phyloP scores from a whole-genome alignment of 2,113 vertebrate genomes.

The Sebastes schlegelii region DNA sequence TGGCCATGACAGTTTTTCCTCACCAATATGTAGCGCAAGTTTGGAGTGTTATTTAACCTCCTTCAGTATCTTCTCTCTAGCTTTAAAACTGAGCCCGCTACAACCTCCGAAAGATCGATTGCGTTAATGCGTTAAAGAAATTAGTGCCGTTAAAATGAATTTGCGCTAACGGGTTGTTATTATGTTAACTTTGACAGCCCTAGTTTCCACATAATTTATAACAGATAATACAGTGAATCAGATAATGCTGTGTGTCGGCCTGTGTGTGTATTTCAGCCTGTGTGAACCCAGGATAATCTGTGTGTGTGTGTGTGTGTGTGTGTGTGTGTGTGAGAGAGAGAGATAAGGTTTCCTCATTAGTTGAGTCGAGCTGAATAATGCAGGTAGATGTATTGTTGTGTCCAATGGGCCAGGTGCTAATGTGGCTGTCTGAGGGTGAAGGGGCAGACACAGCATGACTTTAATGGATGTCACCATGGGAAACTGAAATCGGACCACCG shows the following conservation, averaged over 20 bases:
- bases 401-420: slow-evolving; percentile 81
- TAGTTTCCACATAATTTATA: not conserved
- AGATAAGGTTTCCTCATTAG: slow-evolving; percentile 81
- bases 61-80: too few relatives aligned
- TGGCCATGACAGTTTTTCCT: too few relatives aligned
- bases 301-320: slow-evolving; percentile 19
- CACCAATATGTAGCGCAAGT: too few relatives aligned
- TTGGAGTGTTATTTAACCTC: too few relatives aligned
- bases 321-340: slow-evolving; percentile 6
- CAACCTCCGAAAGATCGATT: too few relatives aligned
- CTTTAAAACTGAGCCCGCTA: too few relatives aligned
- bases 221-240: not conserved
- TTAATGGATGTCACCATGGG: slow-evolving; percentile 83
- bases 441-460: slow-evolving; percentile 73
- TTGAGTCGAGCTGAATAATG: slow-evolving; percentile 76
- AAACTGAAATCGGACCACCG: slow-evolving; percentile 75
- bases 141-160: too few relatives aligned
- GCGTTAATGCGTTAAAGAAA: too few relatives aligned
- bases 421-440: slow-evolving; percentile 71
- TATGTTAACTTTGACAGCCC: too few relatives aligned
- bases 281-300: slow-evolving; percentile 19
- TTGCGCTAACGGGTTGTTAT: too few relatives aligned
- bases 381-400: slow-evolving; percentile 76
- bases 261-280: slow-evolving; percentile 22
- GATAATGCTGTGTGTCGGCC: not conserved